These are phyloP conservation scores for Struthio camelus DNA, from an alignment of 2,113 vertebrate genomes.

Conservation along the genomic window DNA sequence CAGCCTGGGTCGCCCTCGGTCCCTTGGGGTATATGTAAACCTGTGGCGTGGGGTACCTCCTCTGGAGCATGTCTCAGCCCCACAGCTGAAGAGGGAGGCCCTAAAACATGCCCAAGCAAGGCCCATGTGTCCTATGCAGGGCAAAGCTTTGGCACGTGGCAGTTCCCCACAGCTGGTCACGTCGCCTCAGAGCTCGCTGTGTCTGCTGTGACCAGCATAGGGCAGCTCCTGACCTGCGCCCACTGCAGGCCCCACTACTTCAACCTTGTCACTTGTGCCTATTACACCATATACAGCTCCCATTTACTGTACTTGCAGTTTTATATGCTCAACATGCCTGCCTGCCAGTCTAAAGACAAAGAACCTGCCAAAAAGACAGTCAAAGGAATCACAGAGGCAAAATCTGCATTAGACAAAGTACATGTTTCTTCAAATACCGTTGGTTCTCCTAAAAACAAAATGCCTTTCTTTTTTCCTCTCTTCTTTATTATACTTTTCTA, in stretches of 20 bases:
- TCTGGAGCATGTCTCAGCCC: background rate
- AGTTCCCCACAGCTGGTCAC: background rate
- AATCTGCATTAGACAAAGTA: background rate
- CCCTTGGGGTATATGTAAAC: background rate
- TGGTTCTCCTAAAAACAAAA: background rate
- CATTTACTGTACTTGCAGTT: background rate
- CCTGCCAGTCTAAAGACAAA: background rate
- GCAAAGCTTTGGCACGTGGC: background rate
- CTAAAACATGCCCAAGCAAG: background rate
- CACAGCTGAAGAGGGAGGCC: too few species aligned
- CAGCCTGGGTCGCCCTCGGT: background rate
- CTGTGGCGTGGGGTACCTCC: fast-evolving
- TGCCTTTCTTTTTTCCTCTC: fast-evolving
- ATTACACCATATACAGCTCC: too few species aligned
- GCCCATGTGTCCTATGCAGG: background rate
- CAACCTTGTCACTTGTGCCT: background rate
- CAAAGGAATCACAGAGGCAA: background rate
- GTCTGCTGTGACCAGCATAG: background rate
- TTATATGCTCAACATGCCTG: background rate
- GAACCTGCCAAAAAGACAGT: background rate
- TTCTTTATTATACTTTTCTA: background rate
- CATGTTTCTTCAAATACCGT: background rate
- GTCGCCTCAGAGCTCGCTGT: background rate
- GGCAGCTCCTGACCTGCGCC: background rate
- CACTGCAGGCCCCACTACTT: background rate